These are phyloP conservation scores for Hybognathus amarus DNA, from an alignment of 2,797 vertebrate species.

Conservation along the genomic window DNA sequence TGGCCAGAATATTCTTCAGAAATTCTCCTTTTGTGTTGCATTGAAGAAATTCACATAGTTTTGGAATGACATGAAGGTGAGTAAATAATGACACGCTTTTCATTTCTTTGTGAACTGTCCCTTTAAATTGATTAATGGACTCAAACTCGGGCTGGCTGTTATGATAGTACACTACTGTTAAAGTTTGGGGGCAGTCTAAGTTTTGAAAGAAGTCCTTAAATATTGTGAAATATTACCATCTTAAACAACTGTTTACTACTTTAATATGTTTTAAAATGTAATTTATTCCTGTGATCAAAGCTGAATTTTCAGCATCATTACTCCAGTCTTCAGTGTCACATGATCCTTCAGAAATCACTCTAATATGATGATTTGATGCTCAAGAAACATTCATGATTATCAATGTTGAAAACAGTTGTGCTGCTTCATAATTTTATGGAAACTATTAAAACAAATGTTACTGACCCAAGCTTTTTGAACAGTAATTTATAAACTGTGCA, in stretches of 20 bases:
- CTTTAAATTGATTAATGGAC: neutral
- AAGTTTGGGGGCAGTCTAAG: neutral
- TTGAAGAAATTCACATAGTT: neutral
- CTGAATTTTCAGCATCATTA: no score
- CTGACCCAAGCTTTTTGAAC: neutral
- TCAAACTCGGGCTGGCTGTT: neutral
- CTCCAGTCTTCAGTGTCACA: no score
- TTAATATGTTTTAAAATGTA: no score
- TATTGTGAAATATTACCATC: neutral
- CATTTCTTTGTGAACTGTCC: neutral
- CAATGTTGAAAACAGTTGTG: no score
- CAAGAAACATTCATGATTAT: no score
- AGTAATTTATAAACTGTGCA: no score
- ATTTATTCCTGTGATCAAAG: no score
- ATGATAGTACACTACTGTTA: neutral
- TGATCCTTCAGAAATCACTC: no score
- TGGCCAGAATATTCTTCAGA: neutral
- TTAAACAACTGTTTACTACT: neutral
- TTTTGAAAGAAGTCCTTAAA: neutral
- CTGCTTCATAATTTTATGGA: no score
- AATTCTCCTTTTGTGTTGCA: neutral
- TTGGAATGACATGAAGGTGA: neutral
- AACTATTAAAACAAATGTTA: neutral
- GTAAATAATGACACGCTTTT: neutral
- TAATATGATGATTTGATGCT: no score